Evolutionary conservation across 2,113 vertebrate species (phyloP).

Genomic region (Spermophilus dauricus): DNA sequence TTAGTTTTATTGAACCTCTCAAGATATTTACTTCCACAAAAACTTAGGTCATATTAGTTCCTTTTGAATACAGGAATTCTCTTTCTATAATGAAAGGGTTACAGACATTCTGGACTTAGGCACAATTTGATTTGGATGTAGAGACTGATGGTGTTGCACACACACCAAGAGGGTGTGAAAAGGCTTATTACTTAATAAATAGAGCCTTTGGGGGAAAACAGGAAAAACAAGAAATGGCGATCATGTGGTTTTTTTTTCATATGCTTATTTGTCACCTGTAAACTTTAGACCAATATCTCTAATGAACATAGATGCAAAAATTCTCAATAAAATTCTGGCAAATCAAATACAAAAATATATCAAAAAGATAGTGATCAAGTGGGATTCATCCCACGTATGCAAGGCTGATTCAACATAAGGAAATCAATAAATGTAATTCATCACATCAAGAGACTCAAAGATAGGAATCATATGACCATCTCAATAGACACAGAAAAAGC

Average conservation of each 20-base stretch:
- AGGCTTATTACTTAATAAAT: background rate
- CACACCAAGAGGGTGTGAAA: background rate
- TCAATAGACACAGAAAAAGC: too few relatives aligned
- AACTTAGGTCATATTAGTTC: conserved; percentile 22
- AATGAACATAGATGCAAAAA: too few relatives aligned
- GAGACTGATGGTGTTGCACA: background rate
- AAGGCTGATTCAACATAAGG: too few relatives aligned
- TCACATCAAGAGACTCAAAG: too few relatives aligned
- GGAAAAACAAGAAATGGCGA: background rate
- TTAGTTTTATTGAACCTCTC: conserved; percentile 70
- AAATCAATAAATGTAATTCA: too few relatives aligned
- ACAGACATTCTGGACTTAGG: background rate
- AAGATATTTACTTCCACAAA: conserved; percentile 49
- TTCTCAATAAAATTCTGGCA: too few relatives aligned
- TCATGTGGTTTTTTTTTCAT: background rate
- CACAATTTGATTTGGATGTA: background rate
- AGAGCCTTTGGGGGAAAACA: background rate
- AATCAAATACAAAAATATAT: too few relatives aligned
- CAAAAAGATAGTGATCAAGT: too few relatives aligned
- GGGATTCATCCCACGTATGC: too few relatives aligned
- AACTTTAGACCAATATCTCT: too few relatives aligned
- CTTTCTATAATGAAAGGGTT: conserved; percentile 41
- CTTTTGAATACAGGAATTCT: conserved; percentile 70
- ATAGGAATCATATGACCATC: too few relatives aligned
- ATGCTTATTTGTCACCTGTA: too few relatives aligned